A percentile compares a stretch with the other conserved stretches of the same genome.
phyloP scores from a whole-genome alignment of 2,113 vertebrate genomes.

The Protobothrops mucrosquamatus region DNA sequence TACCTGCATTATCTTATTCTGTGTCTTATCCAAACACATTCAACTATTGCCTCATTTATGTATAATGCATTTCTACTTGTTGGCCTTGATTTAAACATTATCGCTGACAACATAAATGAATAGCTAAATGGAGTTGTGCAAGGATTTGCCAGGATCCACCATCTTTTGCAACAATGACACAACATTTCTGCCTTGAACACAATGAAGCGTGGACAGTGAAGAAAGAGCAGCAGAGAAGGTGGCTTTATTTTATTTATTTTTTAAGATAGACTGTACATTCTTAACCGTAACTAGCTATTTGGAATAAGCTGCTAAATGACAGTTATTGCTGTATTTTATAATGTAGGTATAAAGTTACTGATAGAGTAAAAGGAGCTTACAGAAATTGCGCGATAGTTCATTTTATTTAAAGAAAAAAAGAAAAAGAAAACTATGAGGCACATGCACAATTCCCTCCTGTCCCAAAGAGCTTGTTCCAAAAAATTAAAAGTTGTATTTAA shows the following conservation, averaged over 20 bases:
- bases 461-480: not conserved
- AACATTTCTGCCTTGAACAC: not conserved
- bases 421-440: not conserved
- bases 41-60: not conserved
- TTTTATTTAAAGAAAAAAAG: not conserved
- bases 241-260: not conserved
- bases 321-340: not conserved
- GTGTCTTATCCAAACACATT: not conserved
- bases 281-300: not conserved
- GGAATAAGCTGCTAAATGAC: not conserved
- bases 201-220: not conserved
- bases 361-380: not conserved
- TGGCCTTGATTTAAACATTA: not conserved
- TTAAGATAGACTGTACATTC: not conserved
- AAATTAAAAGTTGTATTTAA: not conserved
- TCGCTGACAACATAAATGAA: not conserved
- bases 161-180: not conserved
- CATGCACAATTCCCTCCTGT: not conserved
- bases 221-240: not conserved
- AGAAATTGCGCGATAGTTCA: not conserved
- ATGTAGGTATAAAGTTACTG: not conserved
- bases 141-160: not conserved
- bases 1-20: conserved; percentile 8
- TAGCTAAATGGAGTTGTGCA: not conserved
- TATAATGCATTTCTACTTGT: not conserved